phyloP scores from a whole-genome alignment of 2,113 vertebrate genomes.

The Meleagris gallopavo region DNA sequence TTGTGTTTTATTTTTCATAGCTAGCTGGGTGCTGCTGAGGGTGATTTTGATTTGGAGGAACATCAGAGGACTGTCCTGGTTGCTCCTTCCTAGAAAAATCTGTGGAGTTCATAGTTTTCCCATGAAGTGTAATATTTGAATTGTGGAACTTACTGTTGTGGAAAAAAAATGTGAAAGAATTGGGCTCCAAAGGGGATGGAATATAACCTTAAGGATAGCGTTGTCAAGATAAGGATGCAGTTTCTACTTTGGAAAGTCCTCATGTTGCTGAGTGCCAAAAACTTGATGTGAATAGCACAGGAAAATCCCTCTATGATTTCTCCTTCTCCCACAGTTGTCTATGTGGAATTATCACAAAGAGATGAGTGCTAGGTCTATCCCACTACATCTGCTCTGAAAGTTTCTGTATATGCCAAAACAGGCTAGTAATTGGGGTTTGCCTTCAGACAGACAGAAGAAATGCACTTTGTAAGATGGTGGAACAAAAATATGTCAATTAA shows the following conservation, averaged over 20 bases:
- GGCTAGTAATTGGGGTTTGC: background rate
- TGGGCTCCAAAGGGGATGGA: background rate
- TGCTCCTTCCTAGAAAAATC: background rate
- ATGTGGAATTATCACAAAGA: background rate
- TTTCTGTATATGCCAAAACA: background rate
- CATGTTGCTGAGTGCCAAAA: background rate
- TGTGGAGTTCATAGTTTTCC: background rate
- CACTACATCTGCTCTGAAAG: background rate
- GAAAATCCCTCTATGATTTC: background rate
- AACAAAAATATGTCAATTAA: fast-evolving
- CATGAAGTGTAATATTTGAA: too few species aligned
- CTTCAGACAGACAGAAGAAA: background rate
- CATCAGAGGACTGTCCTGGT: background rate
- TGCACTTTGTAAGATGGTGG: background rate
- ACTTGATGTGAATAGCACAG: background rate
- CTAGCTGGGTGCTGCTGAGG: background rate
- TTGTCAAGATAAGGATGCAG: background rate
- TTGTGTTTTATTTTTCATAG: background rate
- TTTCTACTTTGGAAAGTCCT: background rate
- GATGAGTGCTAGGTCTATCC: background rate
- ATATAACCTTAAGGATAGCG: background rate
- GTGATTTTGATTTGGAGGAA: constrained; percentile 14
- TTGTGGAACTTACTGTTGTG: background rate
- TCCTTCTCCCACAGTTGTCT: background rate
- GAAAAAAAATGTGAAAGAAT: background rate